Evolutionary conservation across 2,113 vertebrate species (phyloP), one percentile per base, ranked within the genome.

Genomic region (Spea bombifrons): DNA sequence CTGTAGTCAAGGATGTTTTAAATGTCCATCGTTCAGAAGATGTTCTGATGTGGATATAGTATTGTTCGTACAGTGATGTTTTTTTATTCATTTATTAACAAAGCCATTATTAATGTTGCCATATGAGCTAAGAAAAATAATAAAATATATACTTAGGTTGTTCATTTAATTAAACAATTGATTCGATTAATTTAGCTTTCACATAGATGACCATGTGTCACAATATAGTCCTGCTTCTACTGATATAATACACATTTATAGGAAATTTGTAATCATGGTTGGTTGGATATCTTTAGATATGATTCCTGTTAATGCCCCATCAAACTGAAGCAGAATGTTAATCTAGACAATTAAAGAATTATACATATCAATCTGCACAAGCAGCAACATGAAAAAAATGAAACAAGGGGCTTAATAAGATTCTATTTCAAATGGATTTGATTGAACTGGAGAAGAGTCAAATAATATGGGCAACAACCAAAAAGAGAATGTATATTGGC

Each of bases 191-290:
- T 71, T 71, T 52, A 71, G 53, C 16, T 53, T 71, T 71, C 8
- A 71, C 50, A 43, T 43, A 43, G 69, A 55, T 55, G 50, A 71
- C 53, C 49, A 71, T 71, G 69, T 71, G 69, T 71, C 69, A 71
- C 16, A 71, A 71, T 71, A 71, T 30, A 71, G 49, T 5, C 15
- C 49, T 53, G 15, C 16, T 52, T 50, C 53, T 49, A 13, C 69
- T 65, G 63, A 65, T 30, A 69, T 69, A n/a, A 48, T 45, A 52
- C 8, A 16, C 69, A 71, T 71, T 71, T 71, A 71, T 71, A 13
- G 10, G 15, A 53, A 59, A 59, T 59, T 2, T 30, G 49, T 10
- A 71, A 53, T 71, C 50, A 71, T 71, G 69, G 69, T 53, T 71
- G 69, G 17, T 30, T 71, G 50, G 69, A 5, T 43, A 47, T 68